These are phyloP conservation scores for Saturnia japonica DNA, from an alignment of 2,888 invertebrate species.

Conservation along the genomic window DNA sequence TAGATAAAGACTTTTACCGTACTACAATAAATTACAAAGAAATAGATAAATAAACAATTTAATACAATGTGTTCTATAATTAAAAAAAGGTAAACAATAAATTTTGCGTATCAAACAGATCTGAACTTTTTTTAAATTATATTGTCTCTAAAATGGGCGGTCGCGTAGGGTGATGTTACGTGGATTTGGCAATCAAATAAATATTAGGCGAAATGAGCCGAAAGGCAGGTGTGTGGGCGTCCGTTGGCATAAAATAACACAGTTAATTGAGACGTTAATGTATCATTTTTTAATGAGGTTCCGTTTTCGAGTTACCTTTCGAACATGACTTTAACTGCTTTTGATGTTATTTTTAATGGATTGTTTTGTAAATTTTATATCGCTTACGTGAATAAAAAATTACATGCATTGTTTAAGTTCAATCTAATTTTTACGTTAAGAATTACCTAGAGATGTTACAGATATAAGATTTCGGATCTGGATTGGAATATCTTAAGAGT, in stretches of 20 bases:
- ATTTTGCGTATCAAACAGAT: conserved; percentile 16
- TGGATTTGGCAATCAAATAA: conserved; percentile 78
- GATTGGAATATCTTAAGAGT: no score
- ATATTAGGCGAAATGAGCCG: conserved; percentile 62
- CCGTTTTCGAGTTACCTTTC: conserved; percentile 2
- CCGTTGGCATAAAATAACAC: conserved; percentile 5
- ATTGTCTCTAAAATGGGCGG: not conserved
- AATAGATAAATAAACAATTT: not conserved
- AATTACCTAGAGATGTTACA: no score
- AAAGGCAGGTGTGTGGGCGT: conserved; percentile 61
- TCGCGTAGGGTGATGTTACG: conserved; percentile 4
- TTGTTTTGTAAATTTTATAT: not conserved
- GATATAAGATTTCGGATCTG: no score
- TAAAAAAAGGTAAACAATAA: conserved; percentile 11
- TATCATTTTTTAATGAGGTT: conserved; percentile 17
- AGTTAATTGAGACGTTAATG: conserved; percentile 19
- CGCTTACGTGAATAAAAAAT: not conserved
- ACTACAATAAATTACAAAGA: not conserved
- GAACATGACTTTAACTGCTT: not conserved
- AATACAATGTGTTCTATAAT: not conserved
- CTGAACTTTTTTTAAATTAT: conserved; percentile 13
- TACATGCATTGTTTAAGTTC: no score
- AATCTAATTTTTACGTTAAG: no score
- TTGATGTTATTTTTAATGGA: conserved; percentile 2
- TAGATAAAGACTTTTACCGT: no score